Conservation (phyloP, 2,797 vertebrate species). For the Rhinophrynus dorsalis region DNA sequence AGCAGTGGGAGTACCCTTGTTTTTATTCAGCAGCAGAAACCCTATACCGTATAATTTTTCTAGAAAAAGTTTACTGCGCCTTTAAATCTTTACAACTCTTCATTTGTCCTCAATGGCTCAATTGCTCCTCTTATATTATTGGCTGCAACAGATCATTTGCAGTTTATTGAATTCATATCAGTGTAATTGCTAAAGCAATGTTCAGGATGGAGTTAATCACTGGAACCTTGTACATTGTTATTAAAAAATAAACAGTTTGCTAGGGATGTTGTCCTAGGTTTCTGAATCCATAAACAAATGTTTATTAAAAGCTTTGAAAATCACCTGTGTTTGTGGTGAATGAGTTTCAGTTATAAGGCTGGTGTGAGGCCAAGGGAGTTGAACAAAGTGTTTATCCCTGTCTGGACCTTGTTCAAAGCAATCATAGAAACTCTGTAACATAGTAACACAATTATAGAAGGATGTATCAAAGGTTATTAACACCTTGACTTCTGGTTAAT, state of each 20-base stretch:
- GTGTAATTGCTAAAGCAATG: slow-evolving; percentile 33
- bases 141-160: slow-evolving; percentile 29
- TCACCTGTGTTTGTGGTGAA: slow-evolving; percentile 40
- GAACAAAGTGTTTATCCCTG: slow-evolving; percentile 43
- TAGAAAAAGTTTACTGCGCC: too few relatives aligned
- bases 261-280: slow-evolving; percentile 27
- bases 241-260: slow-evolving; percentile 38
- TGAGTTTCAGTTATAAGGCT: slow-evolving; percentile 43
- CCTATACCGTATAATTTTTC: too few relatives aligned
- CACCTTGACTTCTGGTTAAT: slow-evolving; percentile 27
- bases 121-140: too few relatives aligned
- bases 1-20: too few relatives aligned
- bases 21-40: too few relatives aligned
- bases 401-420: slow-evolving; percentile 39
- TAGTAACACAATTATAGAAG: slow-evolving; percentile 35
- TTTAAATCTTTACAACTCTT: too few relatives aligned
- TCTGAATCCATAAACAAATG: slow-evolving; percentile 32
- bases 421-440: slow-evolving; percentile 37
- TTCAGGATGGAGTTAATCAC: slow-evolving; percentile 35
- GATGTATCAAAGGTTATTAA: slow-evolving; percentile 32
- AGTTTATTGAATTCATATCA: slow-evolving; percentile 36
- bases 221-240: slow-evolving; percentile 40
- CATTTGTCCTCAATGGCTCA: too few relatives aligned
- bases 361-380: slow-evolving; percentile 20
- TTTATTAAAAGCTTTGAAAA: slow-evolving; percentile 25